phyloP scores from a whole-genome alignment of 2,888 invertebrate genomes.

The Anthophora plumipes region DNA sequence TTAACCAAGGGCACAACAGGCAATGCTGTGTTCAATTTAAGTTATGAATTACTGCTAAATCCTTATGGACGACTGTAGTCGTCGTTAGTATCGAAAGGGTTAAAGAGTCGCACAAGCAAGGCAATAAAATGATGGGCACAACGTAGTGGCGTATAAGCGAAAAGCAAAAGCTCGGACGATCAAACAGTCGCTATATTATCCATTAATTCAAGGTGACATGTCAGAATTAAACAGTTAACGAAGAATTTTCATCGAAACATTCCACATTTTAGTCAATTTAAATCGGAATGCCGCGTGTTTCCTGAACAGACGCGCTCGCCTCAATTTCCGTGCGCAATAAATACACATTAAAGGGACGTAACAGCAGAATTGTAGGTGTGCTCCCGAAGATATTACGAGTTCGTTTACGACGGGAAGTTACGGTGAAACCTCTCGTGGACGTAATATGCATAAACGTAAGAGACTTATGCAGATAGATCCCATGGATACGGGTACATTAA shows the following conservation, averaged over 20 bases:
- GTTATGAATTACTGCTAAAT: no score
- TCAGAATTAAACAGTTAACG: no score
- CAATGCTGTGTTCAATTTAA: no score
- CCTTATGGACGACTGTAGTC: no score
- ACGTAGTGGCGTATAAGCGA: no score
- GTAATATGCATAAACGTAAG: conserved; percentile 35
- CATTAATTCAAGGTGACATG: no score
- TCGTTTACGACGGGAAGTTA: conserved; percentile 19
- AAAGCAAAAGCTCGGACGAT: no score
- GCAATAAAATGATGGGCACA: no score
- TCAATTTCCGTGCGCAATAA: not conserved
- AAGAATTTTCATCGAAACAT: not conserved
- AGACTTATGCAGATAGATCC: not conserved
- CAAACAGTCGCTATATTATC: no score
- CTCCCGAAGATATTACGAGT: conserved; percentile 18
- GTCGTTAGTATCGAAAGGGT: no score
- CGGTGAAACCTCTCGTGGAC: conserved; percentile 14
- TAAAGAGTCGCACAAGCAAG: no score
- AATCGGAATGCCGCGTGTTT: not conserved
- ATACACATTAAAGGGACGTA: not conserved
- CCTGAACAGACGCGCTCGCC: not conserved
- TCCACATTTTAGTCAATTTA: not conserved
- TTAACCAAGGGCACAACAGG: no score
- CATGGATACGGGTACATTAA: conserved; percentile 15
- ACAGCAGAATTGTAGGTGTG: not conserved